Conservation (phyloP, 1,140 invertebrate genomes). For the Bombus waltoni region DNA sequence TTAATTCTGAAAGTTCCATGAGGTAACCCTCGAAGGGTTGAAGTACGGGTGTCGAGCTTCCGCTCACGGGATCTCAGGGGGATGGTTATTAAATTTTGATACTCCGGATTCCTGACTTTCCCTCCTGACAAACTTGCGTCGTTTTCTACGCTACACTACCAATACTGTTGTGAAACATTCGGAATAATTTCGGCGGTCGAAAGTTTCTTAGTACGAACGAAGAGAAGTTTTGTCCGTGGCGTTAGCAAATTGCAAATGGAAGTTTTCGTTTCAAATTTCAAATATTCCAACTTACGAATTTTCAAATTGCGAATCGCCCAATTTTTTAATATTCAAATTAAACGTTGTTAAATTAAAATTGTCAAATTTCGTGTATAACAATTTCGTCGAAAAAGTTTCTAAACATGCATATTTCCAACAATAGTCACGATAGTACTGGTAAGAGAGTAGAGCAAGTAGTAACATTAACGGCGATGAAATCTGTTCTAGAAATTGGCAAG, state of each 20-base stretch:
- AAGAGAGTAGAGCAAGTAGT: too few species aligned
- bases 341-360: not conserved
- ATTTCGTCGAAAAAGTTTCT: too few species aligned
- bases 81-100: conserved; percentile 28
- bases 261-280: not conserved
- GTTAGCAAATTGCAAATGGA: not conserved
- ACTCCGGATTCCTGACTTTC: not conserved
- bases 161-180: not conserved
- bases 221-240: too few species aligned
- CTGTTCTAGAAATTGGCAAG: too few species aligned
- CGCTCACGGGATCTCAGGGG: not conserved
- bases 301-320: not conserved
- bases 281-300: not conserved
- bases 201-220: not conserved
- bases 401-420: too few species aligned
- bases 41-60: not conserved
- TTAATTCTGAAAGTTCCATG: conserved; percentile 56
- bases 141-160: not conserved
- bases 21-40: conserved; percentile 32
- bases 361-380: not conserved
- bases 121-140: not conserved
- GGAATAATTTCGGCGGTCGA: not conserved
- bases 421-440: too few species aligned
- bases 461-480: too few species aligned
- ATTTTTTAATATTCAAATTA: not conserved